Conservation (phyloP, 2,113 vertebrate species). For the Todiramphus chloris region DNA sequence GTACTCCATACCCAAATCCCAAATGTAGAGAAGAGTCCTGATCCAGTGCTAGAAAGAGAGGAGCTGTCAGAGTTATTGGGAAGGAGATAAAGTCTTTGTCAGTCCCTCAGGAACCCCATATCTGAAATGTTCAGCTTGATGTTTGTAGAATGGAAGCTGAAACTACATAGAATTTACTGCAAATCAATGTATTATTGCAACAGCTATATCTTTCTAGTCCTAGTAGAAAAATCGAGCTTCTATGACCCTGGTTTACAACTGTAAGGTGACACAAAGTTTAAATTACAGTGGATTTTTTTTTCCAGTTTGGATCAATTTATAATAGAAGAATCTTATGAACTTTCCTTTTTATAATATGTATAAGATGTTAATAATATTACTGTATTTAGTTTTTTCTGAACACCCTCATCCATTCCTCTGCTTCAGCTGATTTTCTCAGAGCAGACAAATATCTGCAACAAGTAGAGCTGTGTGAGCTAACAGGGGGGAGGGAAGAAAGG, state of each 20-base stretch:
- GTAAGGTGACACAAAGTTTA: not conserved
- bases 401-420: not conserved
- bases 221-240: not conserved
- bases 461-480: slow-evolving; percentile 23
- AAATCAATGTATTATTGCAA: slow-evolving; percentile 24
- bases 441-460: slow-evolving; percentile 32
- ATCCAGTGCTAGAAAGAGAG: not conserved
- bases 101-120: not conserved
- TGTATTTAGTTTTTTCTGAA: slow-evolving; percentile 38
- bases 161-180: slow-evolving; percentile 1
- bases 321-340: not conserved
- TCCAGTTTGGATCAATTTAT: not conserved
- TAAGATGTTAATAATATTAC: slow-evolving; percentile 25
- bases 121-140: slow-evolving; percentile 25
- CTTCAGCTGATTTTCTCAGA: slow-evolving; percentile 18
- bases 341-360: not conserved
- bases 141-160: slow-evolving; percentile 3
- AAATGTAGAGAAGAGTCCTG: not conserved
- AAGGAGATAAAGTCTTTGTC: slow-evolving; percentile 12
- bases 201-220: not conserved
- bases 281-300: not conserved
- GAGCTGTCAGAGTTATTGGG: not conserved
- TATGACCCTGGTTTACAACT: not conserved
- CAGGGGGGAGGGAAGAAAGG: not conserved
- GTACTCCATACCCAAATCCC: not conserved